A percentile compares a stretch with the other conserved stretches of the same genome.
These are phyloP conservation scores for Chrysochloris asiatica DNA, from an alignment of 2,113 vertebrate species.

Conservation along the genomic window DNA sequence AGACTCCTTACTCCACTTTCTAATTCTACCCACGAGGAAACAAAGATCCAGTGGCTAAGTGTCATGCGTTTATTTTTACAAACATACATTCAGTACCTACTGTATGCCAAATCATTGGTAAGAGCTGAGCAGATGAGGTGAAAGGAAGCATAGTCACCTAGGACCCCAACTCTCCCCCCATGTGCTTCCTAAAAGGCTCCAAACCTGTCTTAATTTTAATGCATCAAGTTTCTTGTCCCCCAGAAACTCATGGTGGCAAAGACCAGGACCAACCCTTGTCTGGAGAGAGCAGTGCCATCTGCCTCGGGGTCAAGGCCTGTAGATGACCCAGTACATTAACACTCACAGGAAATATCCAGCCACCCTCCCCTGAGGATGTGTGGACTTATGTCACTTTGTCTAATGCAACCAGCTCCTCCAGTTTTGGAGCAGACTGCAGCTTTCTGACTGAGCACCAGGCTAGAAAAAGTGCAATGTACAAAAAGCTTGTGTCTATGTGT, in stretches of 20 bases:
- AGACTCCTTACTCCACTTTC: not conserved
- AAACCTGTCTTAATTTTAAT: too few species aligned
- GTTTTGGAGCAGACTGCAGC: too few species aligned
- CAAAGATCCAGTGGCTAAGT: not conserved
- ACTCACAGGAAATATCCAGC: too few species aligned
- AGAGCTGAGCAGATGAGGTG: not conserved
- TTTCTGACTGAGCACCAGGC: not conserved
- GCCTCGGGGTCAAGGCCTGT: not conserved
- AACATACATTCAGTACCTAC: not conserved
- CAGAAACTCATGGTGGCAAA: too few species aligned
- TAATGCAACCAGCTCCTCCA: too few species aligned
- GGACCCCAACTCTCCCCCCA: too few species aligned
- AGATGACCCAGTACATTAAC: too few species aligned
- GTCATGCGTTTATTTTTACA: not conserved
- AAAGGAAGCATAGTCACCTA: not conserved
- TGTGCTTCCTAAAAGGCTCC: too few species aligned
- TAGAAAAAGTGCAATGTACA: not conserved
- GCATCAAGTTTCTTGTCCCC: too few species aligned
- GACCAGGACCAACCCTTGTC: fast-evolving
- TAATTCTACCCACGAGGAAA: not conserved
- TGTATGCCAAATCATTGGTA: not conserved
- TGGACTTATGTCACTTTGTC: too few species aligned
- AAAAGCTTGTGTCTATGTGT: not conserved
- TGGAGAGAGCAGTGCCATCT: fast-evolving
- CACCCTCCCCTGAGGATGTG: too few species aligned